Percentiles rank a stretch among this genome's conserved stretches.
Evolutionary conservation across 2,797 vertebrate species (phyloP).

Genomic region (Toxotes lorentzi): DNA sequence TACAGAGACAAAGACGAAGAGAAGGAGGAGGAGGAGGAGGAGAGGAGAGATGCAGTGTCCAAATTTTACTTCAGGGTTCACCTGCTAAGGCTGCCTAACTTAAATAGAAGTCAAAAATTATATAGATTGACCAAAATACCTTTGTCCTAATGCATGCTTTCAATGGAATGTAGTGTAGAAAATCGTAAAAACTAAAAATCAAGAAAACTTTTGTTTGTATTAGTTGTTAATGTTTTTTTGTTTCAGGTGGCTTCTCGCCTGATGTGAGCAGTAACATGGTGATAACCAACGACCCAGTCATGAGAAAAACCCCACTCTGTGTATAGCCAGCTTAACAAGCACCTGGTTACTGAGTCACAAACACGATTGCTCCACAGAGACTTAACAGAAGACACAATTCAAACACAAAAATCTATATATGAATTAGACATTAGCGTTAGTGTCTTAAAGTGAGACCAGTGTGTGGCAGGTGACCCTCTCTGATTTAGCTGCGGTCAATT

Average conservation of each 20-base stretch:
- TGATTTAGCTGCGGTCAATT: slow-evolving; percentile 12
- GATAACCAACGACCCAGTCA: neutral
- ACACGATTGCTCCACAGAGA: neutral
- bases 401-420: neutral
- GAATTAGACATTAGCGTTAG: neutral
- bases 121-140: slow-evolving; percentile 9
- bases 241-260: neutral
- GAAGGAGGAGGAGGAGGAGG: neutral
- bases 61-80: slow-evolving; percentile 4
- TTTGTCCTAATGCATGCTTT: neutral
- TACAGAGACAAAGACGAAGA: slow-evolving; percentile 27
- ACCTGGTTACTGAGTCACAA: neutral
- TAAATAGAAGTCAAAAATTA: slow-evolving; percentile 7
- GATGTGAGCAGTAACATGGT: neutral
- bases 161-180: neutral
- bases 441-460: slow-evolving; percentile 8
- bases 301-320: neutral
- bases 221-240: neutral
- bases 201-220: neutral
- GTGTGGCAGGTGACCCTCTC: slow-evolving; percentile 15
- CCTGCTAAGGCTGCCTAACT: neutral
- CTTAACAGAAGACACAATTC: neutral
- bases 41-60: neutral
- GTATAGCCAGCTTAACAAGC: neutral
- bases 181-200: neutral